A percentile compares a stretch with the other conserved stretches of the same genome.
These are phyloP conservation scores for Unio pictorum DNA, from an alignment of 2,888 invertebrate genomes.

Conservation along the genomic window DNA sequence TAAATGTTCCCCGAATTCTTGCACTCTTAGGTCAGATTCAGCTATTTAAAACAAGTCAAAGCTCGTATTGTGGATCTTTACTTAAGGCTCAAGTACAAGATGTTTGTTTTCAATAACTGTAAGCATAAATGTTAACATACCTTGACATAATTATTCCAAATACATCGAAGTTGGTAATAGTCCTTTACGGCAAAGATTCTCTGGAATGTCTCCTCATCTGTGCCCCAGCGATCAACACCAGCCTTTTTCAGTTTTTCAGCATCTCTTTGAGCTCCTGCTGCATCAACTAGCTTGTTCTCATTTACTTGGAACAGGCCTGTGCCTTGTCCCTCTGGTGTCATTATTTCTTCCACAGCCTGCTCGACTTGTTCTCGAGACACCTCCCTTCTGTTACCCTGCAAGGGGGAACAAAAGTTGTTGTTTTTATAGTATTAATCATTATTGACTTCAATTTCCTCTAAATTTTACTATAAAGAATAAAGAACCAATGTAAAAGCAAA, in stretches of 20 bases:
- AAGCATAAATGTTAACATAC: slow-evolving; percentile 27
- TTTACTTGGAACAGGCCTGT: slow-evolving; percentile 65
- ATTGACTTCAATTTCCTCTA: no score
- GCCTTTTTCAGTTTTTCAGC: slow-evolving; percentile 63
- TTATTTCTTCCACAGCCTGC: slow-evolving; percentile 58
- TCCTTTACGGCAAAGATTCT: slow-evolving; percentile 62
- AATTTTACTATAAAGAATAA: no score
- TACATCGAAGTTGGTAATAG: slow-evolving; percentile 63
- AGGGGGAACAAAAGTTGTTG: background rate
- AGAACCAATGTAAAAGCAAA: no score
- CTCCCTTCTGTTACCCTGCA: slow-evolving; percentile 59
- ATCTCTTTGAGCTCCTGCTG: slow-evolving; percentile 48
- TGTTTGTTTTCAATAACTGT: no score
- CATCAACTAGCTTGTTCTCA: slow-evolving; percentile 53
- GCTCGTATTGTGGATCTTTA: no score
- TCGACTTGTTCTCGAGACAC: slow-evolving; percentile 50
- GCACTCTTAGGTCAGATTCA: no score
- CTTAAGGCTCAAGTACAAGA: no score
- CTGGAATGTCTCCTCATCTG: slow-evolving; percentile 67
- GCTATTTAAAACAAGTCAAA: no score
- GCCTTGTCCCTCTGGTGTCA: slow-evolving; percentile 39
- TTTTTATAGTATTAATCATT: no score
- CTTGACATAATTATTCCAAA: slow-evolving; percentile 68
- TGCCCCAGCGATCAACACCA: slow-evolving; percentile 66
- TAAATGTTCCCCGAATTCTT: no score